These are phyloP conservation scores for Paramuricea clavata DNA, from an alignment of 92 coral and sea anemone genomes.

Conservation along the genomic window DNA sequence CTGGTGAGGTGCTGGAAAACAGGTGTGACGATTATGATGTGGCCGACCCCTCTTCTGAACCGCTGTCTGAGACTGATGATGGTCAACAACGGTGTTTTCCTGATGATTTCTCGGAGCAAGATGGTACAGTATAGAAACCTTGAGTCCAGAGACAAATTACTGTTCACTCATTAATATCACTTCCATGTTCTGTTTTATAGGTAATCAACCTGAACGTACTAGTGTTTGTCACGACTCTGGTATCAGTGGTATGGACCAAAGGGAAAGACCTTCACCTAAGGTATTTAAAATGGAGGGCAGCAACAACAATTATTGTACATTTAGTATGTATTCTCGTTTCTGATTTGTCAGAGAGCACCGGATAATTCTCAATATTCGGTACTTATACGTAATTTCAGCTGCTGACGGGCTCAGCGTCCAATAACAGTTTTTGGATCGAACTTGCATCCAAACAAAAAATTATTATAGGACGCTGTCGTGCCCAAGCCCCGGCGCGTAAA, in stretches of 20 bases:
- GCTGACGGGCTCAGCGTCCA: no score
- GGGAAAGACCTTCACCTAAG: slow-evolving; percentile 51
- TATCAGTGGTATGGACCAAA: slow-evolving; percentile 22
- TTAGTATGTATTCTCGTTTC: no score
- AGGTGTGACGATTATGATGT: slow-evolving; percentile 55
- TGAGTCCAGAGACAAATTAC: neutral
- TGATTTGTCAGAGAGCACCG: no score
- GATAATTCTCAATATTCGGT: no score
- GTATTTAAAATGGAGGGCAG: neutral
- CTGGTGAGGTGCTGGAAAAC: slow-evolving; percentile 58
- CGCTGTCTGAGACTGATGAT: slow-evolving; percentile 54
- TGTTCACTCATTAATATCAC: neutral
- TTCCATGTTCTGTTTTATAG: slow-evolving; percentile 4
- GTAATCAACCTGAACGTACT: slow-evolving; percentile 42
- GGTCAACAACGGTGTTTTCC: slow-evolving; percentile 51
- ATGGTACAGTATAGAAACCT: neutral
- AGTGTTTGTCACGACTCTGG: neutral
- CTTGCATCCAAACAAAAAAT: no score
- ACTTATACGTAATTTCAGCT: no score
- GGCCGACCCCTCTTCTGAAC: slow-evolving; percentile 57
- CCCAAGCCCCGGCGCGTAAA: no score
- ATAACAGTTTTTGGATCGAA: no score
- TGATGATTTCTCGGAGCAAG: slow-evolving; percentile 38
- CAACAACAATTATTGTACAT: no score
- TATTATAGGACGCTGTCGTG: no score